Evolutionary conservation across 2,113 vertebrate genomes (phyloP).

Genomic region (Perca schrenkii): DNA sequence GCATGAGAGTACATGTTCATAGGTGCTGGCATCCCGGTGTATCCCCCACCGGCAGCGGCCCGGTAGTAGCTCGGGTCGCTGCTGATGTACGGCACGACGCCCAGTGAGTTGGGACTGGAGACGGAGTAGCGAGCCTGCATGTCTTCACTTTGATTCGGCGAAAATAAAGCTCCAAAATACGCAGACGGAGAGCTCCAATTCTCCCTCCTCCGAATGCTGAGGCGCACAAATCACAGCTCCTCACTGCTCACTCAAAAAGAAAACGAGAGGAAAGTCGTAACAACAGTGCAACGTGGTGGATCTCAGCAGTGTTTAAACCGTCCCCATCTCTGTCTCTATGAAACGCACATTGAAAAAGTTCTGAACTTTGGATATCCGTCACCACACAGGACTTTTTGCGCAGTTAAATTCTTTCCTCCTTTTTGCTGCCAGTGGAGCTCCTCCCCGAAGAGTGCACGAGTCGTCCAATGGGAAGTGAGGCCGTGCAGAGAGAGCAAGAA

Average conservation of each 20-base stretch:
- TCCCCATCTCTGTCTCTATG: constrained; percentile 85
- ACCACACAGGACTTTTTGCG: constrained; percentile 94
- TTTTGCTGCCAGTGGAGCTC: constrained; percentile 81
- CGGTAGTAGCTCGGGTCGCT: constrained; percentile 96
- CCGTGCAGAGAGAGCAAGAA: constrained; percentile 27
- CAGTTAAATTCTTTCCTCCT: constrained; percentile 90
- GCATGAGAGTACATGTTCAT: constrained; percentile 98
- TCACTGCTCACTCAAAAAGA: constrained; percentile 22
- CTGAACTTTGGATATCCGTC: constrained; percentile 96
- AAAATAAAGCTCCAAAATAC: constrained; percentile 65
- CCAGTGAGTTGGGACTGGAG: constrained; percentile 96
- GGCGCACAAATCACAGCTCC: constrained; percentile 56
- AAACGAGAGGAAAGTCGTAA: constrained; percentile 24
- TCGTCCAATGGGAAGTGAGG: constrained; percentile 85
- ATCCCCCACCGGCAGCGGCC: constrained; percentile 92
- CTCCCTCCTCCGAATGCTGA: constrained; percentile 49
- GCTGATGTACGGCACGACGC: constrained; percentile 97
- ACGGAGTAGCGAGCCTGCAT: constrained; percentile 99
- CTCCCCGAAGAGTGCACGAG: constrained; percentile 76
- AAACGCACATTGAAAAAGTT: constrained; percentile 90
- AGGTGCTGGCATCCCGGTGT: constrained; percentile 94
- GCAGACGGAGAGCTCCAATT: constrained; percentile 69
- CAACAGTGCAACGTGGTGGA: constrained; percentile 43
- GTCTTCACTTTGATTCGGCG: constrained; percentile 76
- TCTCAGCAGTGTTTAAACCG: constrained; percentile 66